Conservation (phyloP, 2,797 vertebrate genomes). For the Pagetopsis macropterus region DNA sequence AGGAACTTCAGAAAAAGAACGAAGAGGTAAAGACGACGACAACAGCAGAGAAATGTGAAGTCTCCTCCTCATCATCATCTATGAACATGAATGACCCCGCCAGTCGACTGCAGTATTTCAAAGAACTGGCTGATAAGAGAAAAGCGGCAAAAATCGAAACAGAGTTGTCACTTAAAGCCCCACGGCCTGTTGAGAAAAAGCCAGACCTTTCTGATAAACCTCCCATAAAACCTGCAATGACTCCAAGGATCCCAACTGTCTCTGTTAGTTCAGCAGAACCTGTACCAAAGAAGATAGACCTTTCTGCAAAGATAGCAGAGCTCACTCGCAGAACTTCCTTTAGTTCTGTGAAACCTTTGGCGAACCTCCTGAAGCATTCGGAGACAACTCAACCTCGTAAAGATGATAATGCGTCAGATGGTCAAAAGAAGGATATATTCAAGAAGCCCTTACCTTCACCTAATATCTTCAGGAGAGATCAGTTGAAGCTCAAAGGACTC, state of each 20-base stretch:
- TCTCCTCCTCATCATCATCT: slow-evolving; percentile 22
- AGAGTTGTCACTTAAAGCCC: slow-evolving; percentile 62
- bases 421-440: slow-evolving; percentile 79
- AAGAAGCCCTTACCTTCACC: slow-evolving; percentile 84
- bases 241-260: slow-evolving; percentile 23
- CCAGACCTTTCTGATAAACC: slow-evolving; percentile 62
- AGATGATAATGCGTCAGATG: slow-evolving; percentile 70
- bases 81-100: slow-evolving; percentile 81
- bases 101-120: slow-evolving; percentile 82
- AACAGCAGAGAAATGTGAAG: slow-evolving; percentile 46
- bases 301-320: slow-evolving; percentile 70
- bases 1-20: slow-evolving; percentile 40
- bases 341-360: slow-evolving; percentile 62
- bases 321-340: slow-evolving; percentile 63
- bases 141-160: slow-evolving; percentile 73
- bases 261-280: slow-evolving; percentile 44
- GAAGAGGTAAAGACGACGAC: slow-evolving; percentile 50
- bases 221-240: neutral
- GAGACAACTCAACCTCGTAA: slow-evolving; percentile 64
- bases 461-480: slow-evolving; percentile 80
- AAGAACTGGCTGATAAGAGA: slow-evolving; percentile 80
- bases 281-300: slow-evolving; percentile 68
- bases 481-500: slow-evolving; percentile 76
- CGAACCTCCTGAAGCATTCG: slow-evolving; percentile 46
- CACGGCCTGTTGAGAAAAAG: slow-evolving; percentile 74